A percentile compares a stretch with the other conserved stretches of the same genome.
phyloP scores from a whole-genome alignment of 2,888 invertebrate species.

The Belgica antarctica region DNA sequence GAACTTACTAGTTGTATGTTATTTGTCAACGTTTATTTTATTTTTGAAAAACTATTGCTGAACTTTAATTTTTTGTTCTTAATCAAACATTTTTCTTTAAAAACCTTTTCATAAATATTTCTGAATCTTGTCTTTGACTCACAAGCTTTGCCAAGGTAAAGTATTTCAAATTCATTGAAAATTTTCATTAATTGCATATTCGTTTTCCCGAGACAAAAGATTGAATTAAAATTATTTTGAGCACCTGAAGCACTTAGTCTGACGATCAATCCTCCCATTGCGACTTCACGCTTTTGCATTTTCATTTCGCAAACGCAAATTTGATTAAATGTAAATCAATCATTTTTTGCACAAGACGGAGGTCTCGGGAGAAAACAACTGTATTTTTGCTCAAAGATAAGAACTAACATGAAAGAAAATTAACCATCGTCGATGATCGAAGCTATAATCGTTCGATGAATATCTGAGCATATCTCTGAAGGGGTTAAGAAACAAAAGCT shows the following conservation, averaged over 20 bases:
- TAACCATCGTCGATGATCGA: constrained; percentile 9
- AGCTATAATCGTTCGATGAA: constrained; percentile 1
- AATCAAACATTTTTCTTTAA: too few relatives aligned
- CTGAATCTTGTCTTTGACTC: too few relatives aligned
- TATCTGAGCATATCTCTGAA: constrained; percentile 11
- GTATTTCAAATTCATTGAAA: too few relatives aligned
- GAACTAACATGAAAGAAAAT: background rate
- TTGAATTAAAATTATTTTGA: too few relatives aligned
- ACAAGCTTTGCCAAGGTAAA: too few relatives aligned
- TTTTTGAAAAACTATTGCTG: too few relatives aligned
- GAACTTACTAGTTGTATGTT: background rate
- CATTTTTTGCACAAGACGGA: constrained; percentile 17
- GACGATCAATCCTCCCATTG: constrained; percentile 10
- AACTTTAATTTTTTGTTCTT: too few relatives aligned
- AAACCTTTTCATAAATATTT: too few relatives aligned
- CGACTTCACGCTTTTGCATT: constrained; percentile 1
- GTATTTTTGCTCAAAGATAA: background rate
- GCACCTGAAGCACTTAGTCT: constrained; percentile 21
- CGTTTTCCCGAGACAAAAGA: too few relatives aligned
- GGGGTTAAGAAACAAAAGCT: constrained; percentile 7
- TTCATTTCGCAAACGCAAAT: constrained; percentile 17
- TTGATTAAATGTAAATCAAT: constrained; percentile 32
- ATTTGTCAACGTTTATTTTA: too few relatives aligned
- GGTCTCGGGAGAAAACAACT: constrained; percentile 2
- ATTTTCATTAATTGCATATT: too few relatives aligned